These are phyloP conservation scores for Bubo bubo DNA, from an alignment of 2,113 vertebrate genomes.

Conservation along the genomic window DNA sequence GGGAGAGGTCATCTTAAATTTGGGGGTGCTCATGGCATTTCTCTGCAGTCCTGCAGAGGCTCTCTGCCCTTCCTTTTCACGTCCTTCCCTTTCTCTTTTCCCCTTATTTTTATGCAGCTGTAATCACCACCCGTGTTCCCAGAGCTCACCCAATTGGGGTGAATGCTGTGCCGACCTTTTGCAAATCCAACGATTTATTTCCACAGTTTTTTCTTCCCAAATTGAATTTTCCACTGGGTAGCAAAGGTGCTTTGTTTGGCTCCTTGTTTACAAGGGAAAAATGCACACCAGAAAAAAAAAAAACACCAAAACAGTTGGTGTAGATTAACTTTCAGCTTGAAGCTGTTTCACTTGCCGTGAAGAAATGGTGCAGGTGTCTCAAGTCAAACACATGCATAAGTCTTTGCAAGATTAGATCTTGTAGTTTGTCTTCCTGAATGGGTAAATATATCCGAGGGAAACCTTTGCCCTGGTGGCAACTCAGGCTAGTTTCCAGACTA, in stretches of 20 bases:
- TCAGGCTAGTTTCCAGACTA: not conserved
- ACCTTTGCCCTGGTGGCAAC: not conserved
- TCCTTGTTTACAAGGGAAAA: not conserved
- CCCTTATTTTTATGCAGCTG: not conserved
- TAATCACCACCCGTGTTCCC: not conserved
- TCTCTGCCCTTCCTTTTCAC: not conserved
- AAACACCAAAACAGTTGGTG: not conserved
- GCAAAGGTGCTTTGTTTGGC: not conserved
- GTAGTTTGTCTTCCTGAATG: not conserved
- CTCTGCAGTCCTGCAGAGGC: not conserved
- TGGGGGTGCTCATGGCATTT: not conserved
- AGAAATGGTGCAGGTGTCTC: not conserved
- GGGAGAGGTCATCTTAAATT: not conserved
- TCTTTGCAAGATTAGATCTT: not conserved
- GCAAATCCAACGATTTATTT: not conserved
- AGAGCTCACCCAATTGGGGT: not conserved
- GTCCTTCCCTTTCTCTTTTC: not conserved
- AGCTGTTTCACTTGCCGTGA: not conserved
- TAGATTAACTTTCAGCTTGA: not conserved
- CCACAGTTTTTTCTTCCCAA: not conserved
- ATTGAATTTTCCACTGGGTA: not conserved
- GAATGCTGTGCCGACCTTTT: not conserved
- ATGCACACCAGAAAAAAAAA: not conserved
- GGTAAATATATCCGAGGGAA: not conserved
- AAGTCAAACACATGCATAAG: not conserved